Percentiles rank a stretch among this genome's conserved stretches.
Conservation (phyloP, 2,888 invertebrate species). For the Rambutsinella grinnellia region DNA sequence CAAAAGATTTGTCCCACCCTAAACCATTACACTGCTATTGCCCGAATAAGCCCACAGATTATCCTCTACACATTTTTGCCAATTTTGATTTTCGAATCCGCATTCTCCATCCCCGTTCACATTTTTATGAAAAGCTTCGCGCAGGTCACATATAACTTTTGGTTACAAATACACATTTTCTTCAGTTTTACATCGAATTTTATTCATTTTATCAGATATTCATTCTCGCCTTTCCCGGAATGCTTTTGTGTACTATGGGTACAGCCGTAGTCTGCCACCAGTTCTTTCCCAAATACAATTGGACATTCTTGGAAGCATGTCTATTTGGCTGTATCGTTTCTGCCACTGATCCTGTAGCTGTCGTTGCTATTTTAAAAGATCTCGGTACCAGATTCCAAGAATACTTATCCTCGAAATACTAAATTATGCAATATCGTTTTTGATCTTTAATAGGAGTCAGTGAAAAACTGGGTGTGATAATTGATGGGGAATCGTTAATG, state of each 20-base stretch:
- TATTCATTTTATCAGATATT: neutral
- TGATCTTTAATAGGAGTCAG: too few relatives aligned
- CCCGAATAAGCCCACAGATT: slow-evolving; percentile 48
- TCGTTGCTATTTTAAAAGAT: slow-evolving; percentile 70
- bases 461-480: slow-evolving; percentile 68
- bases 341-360: slow-evolving; percentile 72
- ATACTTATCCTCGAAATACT: neutral
- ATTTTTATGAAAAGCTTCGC: slow-evolving; percentile 45
- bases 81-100: slow-evolving; percentile 61
- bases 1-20: slow-evolving; percentile 17
- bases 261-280: slow-evolving; percentile 34
- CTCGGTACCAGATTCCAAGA: slow-evolving; percentile 66
- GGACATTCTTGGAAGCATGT: slow-evolving; percentile 64
- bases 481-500: slow-evolving; percentile 71
- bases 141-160: slow-evolving; percentile 12
- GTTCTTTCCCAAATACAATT: slow-evolving; percentile 53
- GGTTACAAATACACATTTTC: neutral
- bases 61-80: slow-evolving; percentile 61
- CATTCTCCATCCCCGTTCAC: slow-evolving; percentile 60
- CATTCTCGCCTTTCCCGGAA: slow-evolving; percentile 41
- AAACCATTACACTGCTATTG: slow-evolving; percentile 57
- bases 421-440: too few relatives aligned
- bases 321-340: slow-evolving; percentile 70
- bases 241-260: slow-evolving; percentile 53
- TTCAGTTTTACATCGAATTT: neutral